A percentile compares a stretch with the other conserved stretches of the same genome.
phyloP scores from a whole-genome alignment of 2,113 vertebrate genomes.

The Gambusia holbrooki region DNA sequence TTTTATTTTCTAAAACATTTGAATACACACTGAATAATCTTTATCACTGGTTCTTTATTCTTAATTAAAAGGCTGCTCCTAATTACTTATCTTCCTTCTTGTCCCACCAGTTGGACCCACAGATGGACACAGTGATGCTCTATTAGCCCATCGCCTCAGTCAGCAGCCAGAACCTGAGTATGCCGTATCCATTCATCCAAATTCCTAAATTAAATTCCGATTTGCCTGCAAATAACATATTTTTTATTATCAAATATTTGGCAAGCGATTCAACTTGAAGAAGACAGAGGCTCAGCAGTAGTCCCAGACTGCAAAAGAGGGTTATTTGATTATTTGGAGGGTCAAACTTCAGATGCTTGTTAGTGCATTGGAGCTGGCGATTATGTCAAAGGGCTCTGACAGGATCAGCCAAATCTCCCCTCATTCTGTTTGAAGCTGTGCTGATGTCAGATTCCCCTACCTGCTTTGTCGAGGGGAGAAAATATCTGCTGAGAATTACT shows the following conservation, averaged over 20 bases:
- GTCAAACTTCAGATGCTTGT: conserved; percentile 58
- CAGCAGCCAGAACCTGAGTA: conserved; percentile 64
- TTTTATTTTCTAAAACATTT: not conserved
- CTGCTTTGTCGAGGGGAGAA: conserved; percentile 30
- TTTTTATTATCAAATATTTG: conserved; percentile 38
- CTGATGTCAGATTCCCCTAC: conserved; percentile 45
- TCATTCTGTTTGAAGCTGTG: conserved; percentile 37
- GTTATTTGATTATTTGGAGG: conserved; percentile 45
- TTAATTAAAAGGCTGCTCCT: conserved; percentile 47
- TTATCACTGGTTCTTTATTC: conserved; percentile 39
- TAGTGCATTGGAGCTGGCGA: conserved; percentile 50
- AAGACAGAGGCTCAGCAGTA: conserved; percentile 33
- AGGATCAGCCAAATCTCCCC: conserved; percentile 52
- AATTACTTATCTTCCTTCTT: conserved; percentile 27
- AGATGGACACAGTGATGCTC: conserved; percentile 77
- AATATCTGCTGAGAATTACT: conserved; percentile 29
- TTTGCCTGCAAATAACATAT: conserved; percentile 62
- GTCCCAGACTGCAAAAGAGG: conserved; percentile 28
- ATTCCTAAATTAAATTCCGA: conserved; percentile 63
- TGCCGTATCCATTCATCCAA: conserved; percentile 61
- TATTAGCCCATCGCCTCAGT: conserved; percentile 60
- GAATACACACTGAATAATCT: conserved; percentile 40
- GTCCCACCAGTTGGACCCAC: conserved; percentile 78
- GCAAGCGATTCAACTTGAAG: conserved; percentile 61
- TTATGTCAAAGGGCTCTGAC: conserved; percentile 45